Conservation (phyloP, 2,113 vertebrate genomes). For the Rutilus rutilus region DNA sequence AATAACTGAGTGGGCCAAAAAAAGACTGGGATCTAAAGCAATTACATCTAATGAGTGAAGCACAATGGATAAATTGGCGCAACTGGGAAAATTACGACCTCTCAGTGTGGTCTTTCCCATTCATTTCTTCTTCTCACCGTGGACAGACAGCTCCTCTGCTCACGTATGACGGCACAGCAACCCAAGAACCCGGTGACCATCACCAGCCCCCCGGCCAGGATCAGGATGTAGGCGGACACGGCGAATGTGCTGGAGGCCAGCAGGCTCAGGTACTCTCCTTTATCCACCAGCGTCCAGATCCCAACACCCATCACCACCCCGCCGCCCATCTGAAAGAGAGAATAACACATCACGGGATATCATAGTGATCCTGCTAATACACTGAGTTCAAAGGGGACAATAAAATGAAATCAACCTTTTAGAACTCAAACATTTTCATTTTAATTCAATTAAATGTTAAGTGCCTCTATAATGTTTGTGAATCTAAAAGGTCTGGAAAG, state of each 20-base stretch:
- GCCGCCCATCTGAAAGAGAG: constrained; percentile 76
- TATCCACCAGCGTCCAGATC: constrained; percentile 84
- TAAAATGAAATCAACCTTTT: neutral
- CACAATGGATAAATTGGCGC: neutral
- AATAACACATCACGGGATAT: neutral
- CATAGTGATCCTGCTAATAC: neutral
- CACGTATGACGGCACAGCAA: constrained; percentile 81
- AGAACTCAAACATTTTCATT: too few species aligned
- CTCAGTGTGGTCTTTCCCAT: neutral
- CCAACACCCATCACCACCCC: constrained; percentile 82
- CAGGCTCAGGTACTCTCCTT: constrained; percentile 83
- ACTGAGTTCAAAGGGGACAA: neutral
- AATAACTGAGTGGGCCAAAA: neutral
- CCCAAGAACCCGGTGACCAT: constrained; percentile 86
- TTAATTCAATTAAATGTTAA: too few species aligned
- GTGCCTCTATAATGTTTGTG: too few species aligned
- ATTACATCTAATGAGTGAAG: constrained; percentile 1
- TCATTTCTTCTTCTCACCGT: constrained; percentile 67
- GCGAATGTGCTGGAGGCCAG: constrained; percentile 85
- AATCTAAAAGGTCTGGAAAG: too few species aligned
- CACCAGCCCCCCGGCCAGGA: constrained; percentile 82
- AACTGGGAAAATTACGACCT: neutral
- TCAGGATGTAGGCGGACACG: constrained; percentile 83
- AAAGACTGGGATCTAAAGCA: neutral
- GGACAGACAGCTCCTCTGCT: constrained; percentile 82